Base-by-base conservation (phyloP, 2,113 vertebrate genomes). In the Catagonus wagneri region DNA sequence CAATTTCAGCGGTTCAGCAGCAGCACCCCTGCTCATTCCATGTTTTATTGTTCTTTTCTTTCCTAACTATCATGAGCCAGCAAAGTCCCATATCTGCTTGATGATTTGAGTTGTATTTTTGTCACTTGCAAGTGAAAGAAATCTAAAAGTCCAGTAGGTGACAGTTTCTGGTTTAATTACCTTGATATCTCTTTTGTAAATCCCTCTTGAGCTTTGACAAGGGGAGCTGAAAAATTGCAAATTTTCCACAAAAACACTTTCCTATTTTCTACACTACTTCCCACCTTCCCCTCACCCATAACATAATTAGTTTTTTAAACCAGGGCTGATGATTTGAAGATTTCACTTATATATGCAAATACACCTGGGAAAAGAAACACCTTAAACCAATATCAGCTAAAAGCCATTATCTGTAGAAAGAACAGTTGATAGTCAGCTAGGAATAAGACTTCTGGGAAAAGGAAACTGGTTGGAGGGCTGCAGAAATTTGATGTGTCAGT, bases 101-200 rank as follows among this genome's bases (percentile, higher is more conserved):
- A 11, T 87, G 36, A 80, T 81, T 90, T 96, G 63, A 93, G 66
- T 72, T 93, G 60, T 86, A 60, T 68, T 90, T 85, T 84, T 96
- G 76, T 90, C 58, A 83, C n/a, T 85, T 83, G 39, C 50, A 95
- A 75, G 54, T 83, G 72, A 96, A 93, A 96, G 60, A 91, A 81
- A 94, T 76, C 20, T 54, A 36, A 60, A 95, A 92, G 27, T 63
- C 32, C 68, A 83, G 75, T 80, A 90, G 80, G 60, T 85, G 69
- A 80, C 71, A 89, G 25, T 69, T 96, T 90, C 68, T 88, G 66
- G 61, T 78, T 90, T 96, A 93, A 93, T 27, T 69, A 90, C 39
- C 36, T 95, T 81, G 83, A 68, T 90, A 93, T 74, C 56, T 93
- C 1, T 88, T 88, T 84, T 93, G 25, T 17, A 90, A 52, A 36